Evolutionary conservation across 2,888 invertebrate genomes (phyloP).

Genomic region (Cremastinae sp.): DNA sequence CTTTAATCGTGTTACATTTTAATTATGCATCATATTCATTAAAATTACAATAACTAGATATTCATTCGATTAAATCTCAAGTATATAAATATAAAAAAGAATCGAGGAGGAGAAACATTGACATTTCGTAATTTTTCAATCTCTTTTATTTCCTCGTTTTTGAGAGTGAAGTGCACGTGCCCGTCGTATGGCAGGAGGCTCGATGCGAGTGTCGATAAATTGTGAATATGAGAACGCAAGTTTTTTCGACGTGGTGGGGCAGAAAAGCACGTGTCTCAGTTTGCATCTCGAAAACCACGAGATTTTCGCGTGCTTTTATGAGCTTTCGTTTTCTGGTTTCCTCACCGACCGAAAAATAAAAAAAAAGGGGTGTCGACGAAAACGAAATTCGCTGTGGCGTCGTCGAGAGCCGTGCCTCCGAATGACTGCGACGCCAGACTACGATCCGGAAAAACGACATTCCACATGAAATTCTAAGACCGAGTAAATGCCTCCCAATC

Average conservation of each 20-base stretch:
- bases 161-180: conserved; percentile 19
- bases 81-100: no score
- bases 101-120: no score
- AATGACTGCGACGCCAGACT: conserved; percentile 36
- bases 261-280: neutral
- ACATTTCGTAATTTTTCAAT: conserved; percentile 6
- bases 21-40: no score
- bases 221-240: neutral
- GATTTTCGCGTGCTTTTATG: conserved; percentile 39
- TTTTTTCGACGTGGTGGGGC: conserved; percentile 27
- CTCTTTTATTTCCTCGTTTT: neutral
- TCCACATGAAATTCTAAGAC: conserved; percentile 61
- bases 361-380: neutral
- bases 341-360: conserved; percentile 1
- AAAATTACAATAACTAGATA: no score
- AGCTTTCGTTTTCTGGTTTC: conserved; percentile 16
- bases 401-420: conserved; percentile 57
- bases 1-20: no score
- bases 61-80: no score
- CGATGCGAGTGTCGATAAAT: conserved; percentile 18
- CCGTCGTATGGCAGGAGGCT: neutral
- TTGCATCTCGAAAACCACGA: conserved; percentile 36
- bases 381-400: conserved; percentile 19
- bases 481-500: conserved; percentile 47
- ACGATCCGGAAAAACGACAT: conserved; percentile 64